Evolutionary conservation across 1,140 invertebrate genomes (phyloP), one percentile per base, ranked within the genome.

Genomic region (Armadillidium nasatum): DNA sequence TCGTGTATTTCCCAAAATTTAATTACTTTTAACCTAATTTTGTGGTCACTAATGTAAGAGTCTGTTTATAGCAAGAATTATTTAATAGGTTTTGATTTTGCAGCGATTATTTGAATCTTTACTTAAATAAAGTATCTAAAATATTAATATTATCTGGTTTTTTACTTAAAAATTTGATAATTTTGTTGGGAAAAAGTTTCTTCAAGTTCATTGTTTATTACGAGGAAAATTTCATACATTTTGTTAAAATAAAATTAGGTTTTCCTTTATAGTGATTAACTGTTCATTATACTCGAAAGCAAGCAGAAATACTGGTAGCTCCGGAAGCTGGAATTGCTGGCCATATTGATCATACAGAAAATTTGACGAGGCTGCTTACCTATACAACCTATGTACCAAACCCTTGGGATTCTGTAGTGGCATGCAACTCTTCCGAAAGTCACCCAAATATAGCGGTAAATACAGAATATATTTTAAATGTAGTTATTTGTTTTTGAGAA

Each of bases 281-380:
- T 4, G 1, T 60, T 19, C 7, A 33, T 33, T 33, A 33, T 60
- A 7, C 7, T 60, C 19, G 1, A 19, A 60, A 93, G 90, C 84
- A 86, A 71, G 88, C 87, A 0, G 90, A 95, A 77, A 93, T 96
- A n/a, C 86, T 95, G 4, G 91, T 95, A 0, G 94, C 94, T 82
- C 93, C 94, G 0, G 94, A 95, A 84, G 86, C 88, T 82, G 89
- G 89, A 7, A 78, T 91, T 7, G 86, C 86, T n/a, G 72, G 79
- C 23, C 50, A 33, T 33, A 33, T 33, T 78, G 44, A 68, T 46
- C 6, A 75, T 79, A 43, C 71, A 72, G 21, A 23, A 21, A 3
- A 10, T 67, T 46, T 50, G 50, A 43, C 43, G 44, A 0, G 68
- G 74, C 13, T 78, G 0, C 74, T 79, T n/a, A 46, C 78, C 6